Conservation (phyloP, 92 coral and sea anemone species). For the Virgularia gustaviana region DNA sequence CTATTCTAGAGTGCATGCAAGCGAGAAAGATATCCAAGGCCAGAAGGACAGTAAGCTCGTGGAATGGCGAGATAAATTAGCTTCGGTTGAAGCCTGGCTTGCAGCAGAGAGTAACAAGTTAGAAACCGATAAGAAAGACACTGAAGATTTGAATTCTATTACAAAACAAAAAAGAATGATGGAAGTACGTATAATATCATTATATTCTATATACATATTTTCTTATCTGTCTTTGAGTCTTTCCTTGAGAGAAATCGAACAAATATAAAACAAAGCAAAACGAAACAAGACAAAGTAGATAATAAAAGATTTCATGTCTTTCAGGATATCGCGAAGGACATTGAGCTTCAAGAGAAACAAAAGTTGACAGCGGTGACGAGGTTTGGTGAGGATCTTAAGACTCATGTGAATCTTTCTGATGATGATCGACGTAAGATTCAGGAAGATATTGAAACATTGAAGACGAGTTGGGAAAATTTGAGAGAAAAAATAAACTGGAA, state of each 20-base stretch:
- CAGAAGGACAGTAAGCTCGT: constrained; percentile 50
- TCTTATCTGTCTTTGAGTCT: too few relatives aligned
- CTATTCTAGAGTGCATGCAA: constrained; percentile 39
- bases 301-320: too few relatives aligned
- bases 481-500: constrained; percentile 67
- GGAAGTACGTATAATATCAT: constrained; percentile 28
- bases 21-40: constrained; percentile 57
- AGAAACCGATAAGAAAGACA: constrained; percentile 8
- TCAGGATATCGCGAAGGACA: constrained; percentile 36
- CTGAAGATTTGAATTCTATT: constrained; percentile 11
- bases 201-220: too few relatives aligned
- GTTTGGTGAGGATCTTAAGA: constrained; percentile 31
- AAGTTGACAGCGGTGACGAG: constrained; percentile 17
- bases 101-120: not conserved
- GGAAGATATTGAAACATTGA: constrained; percentile 68
- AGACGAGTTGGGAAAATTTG: constrained; percentile 66
- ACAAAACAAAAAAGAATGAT: constrained; percentile 29
- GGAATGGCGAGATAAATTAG: constrained; percentile 64
- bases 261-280: too few relatives aligned
- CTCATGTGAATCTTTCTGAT: constrained; percentile 21
- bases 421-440: constrained; percentile 70
- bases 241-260: too few relatives aligned
- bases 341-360: constrained; percentile 33
- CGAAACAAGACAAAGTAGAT: too few relatives aligned
- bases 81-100: constrained; percentile 48